These are phyloP conservation scores for Acanthosepion pharaonis DNA, from an alignment of 2,888 invertebrate genomes.

Conservation along the genomic window DNA sequence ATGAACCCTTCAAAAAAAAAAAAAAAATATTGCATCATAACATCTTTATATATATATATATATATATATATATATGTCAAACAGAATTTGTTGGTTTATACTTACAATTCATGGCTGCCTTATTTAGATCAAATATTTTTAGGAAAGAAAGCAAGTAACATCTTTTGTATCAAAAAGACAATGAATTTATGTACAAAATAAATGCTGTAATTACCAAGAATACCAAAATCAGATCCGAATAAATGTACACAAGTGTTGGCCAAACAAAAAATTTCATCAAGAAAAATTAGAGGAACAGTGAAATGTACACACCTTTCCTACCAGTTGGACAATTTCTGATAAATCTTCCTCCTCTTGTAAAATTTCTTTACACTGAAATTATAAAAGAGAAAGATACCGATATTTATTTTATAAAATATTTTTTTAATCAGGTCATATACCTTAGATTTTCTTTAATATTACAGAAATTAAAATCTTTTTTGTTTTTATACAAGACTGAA, in stretches of 20 bases:
- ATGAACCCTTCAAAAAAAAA: slow-evolving; percentile 80
- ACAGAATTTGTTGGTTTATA: too few relatives aligned
- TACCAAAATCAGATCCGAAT: too few relatives aligned
- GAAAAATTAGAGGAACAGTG: slow-evolving; percentile 14
- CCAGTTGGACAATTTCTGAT: slow-evolving; percentile 99
- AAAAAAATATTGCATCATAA: not conserved
- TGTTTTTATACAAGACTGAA: not conserved
- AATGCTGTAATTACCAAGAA: too few relatives aligned
- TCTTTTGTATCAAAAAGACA: too few relatives aligned
- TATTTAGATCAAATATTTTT: too few relatives aligned
- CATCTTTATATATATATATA: not conserved
- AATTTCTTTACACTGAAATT: slow-evolving; percentile 84
- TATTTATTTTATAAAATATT: not conserved
- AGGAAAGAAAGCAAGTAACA: too few relatives aligned
- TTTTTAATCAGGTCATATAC: not conserved
- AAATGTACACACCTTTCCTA: slow-evolving; percentile 84
- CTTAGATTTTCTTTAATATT: not conserved
- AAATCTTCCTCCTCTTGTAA: slow-evolving; percentile 99
- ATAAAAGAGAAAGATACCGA: not conserved
- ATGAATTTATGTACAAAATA: too few relatives aligned
- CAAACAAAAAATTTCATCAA: not conserved
- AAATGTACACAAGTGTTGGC: too few relatives aligned
- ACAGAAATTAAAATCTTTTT: not conserved
- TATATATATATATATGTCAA: too few relatives aligned
- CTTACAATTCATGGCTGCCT: too few relatives aligned